phyloP scores from a whole-genome alignment of 2,888 invertebrate genomes.

The Aleiodes alternator region DNA sequence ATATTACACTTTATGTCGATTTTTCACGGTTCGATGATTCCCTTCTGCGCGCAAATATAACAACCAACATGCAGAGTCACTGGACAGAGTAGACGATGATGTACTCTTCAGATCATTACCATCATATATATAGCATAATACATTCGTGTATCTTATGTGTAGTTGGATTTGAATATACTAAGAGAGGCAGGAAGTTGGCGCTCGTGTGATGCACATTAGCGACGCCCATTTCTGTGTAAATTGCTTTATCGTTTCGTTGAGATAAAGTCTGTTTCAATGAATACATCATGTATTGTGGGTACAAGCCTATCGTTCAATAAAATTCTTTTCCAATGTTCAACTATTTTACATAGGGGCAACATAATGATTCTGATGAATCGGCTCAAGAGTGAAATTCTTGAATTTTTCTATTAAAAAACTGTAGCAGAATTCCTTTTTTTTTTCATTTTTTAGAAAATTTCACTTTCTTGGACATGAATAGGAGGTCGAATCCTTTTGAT shows the following conservation, averaged over 20 bases:
- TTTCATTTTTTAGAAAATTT: too few relatives aligned
- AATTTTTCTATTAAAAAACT: too few relatives aligned
- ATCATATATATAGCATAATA: constrained; percentile 53
- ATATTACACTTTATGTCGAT: constrained; percentile 24
- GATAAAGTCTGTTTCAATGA: constrained; percentile 27
- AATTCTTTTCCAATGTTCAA: constrained; percentile 2
- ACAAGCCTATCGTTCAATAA: constrained; percentile 12
- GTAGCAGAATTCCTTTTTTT: too few relatives aligned
- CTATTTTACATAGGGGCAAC: not conserved
- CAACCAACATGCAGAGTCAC: constrained; percentile 42
- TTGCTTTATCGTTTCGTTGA: constrained; percentile 54
- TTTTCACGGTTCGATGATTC: constrained; percentile 40
- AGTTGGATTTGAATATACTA: constrained; percentile 70
- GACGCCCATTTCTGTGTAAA: constrained; percentile 66
- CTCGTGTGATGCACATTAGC: constrained; percentile 62
- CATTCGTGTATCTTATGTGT: constrained; percentile 55
- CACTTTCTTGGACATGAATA: too few relatives aligned
- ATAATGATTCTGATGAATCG: too few relatives aligned
- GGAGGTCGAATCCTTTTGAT: too few relatives aligned
- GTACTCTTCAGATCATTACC: constrained; percentile 60
- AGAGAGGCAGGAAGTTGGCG: constrained; percentile 63
- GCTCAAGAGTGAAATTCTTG: too few relatives aligned
- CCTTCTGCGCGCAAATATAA: constrained; percentile 13
- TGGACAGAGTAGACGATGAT: constrained; percentile 38
- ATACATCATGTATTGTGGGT: not conserved